Base-by-base conservation (phyloP, 2,797 vertebrate genomes). In the Xerus rutilus region DNA sequence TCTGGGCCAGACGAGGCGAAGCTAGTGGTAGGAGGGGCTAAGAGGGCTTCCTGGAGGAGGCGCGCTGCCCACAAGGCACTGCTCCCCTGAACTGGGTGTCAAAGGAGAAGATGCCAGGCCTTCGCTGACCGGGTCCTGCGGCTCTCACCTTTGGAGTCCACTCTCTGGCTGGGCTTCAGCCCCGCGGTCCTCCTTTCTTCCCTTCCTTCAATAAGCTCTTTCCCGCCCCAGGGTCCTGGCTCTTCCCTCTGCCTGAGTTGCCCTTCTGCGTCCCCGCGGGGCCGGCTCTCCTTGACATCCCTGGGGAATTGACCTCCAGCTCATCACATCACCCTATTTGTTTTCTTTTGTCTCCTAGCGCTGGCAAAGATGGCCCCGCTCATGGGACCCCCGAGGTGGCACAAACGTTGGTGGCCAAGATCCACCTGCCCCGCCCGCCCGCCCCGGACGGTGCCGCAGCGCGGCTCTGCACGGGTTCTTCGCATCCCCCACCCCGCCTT, bases 401-500 rank as follows among this genome's bases (percentile, higher is more conserved):
- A 21, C 6, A 39, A 23, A 10, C 3, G 28, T 11, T 32, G 6
- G 13, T 54, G 43, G 17, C 57, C 9, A 1, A 1, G 5, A 67
- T 81, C 77, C 96, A 96, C 96, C 96, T 96, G 94, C 91, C 70
- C 77, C 13, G 25, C 90, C 49, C 49, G 49, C 86, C 78, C 3
- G 7, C 77, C 14, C 15, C 54, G 17, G 23, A 59, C 30, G 1
- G 85, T 90, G 89, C 84, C 4, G 73, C 91, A 45, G 91, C 59
- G n/a, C 92, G 2, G 32, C 28, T n/a, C 62, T 94, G 23, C 97
- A 73, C 89, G 89, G 35, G 32, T 57, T 81, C 76, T 49, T 69
- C 78, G 65, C 83, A 73, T 90, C 94, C 45, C 54, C 94, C 96
- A 85, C 97, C 94, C 95, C 93, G 86, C 74, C 94, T 97, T 98